Conservation (phyloP, 1,140 invertebrate species). For the Vollenhovia emeryi region DNA sequence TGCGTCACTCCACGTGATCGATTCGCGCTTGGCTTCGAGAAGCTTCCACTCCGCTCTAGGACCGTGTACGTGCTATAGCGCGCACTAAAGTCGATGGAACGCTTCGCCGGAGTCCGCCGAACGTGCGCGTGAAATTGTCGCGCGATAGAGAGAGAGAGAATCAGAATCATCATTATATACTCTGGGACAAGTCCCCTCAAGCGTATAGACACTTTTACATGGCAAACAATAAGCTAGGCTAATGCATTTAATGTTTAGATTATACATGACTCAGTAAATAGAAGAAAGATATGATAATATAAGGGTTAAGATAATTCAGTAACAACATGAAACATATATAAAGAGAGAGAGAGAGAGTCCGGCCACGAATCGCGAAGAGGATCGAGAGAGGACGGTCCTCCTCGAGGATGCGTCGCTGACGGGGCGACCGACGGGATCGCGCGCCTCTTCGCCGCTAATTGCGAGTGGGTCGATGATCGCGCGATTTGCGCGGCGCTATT, state of each 20-base stretch:
- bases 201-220: no score
- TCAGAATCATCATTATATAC: no score
- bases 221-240: no score
- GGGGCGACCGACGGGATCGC: not conserved
- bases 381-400: not conserved
- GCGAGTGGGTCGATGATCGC: conserved; percentile 17
- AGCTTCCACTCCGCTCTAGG: conserved; percentile 2
- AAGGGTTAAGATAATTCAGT: no score
- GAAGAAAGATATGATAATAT: no score
- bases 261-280: no score
- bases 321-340: no score
- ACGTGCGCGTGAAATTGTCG: not conserved
- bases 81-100: conserved; percentile 1
- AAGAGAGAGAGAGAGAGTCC: no score
- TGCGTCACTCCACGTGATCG: conserved; percentile 34
- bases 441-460: not conserved
- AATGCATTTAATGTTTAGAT: no score
- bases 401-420: not conserved
- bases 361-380: not conserved
- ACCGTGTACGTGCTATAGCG: not conserved
- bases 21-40: conserved; percentile 34
- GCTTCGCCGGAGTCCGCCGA: not conserved
- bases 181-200: no score
- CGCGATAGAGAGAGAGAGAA: no score
- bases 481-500: conserved; percentile 24